A percentile compares a stretch with the other conserved stretches of the same genome.
Evolutionary conservation across 2,797 vertebrate genomes (phyloP).

Genomic region (Sebastes taczanowskii): DNA sequence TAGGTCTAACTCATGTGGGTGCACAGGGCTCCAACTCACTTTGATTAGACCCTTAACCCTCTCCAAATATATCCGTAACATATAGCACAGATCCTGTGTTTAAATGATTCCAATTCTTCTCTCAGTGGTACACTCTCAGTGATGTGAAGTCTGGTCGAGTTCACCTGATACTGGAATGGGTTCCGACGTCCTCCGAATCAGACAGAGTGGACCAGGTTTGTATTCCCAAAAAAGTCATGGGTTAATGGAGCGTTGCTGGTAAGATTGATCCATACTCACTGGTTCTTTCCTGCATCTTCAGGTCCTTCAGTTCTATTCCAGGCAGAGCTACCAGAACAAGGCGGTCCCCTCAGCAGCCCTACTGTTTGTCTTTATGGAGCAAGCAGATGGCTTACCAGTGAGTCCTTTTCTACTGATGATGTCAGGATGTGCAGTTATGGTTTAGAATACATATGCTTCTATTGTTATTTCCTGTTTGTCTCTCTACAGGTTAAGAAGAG

Average conservation of each 20-base stretch:
- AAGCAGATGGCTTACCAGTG: slow-evolving; percentile 87
- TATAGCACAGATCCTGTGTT: background rate
- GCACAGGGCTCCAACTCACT: background rate
- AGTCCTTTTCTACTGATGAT: slow-evolving; percentile 56
- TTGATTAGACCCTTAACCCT: background rate
- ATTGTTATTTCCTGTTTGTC: background rate
- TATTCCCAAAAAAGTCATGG: background rate
- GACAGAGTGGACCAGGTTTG: slow-evolving; percentile 78
- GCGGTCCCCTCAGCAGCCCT: slow-evolving; percentile 84
- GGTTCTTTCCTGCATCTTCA: slow-evolving; percentile 50
- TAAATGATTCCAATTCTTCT: background rate
- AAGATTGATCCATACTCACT: background rate
- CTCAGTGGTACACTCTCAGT: slow-evolving; percentile 89
- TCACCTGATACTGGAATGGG: slow-evolving; percentile 88
- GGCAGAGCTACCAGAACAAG: slow-evolving; percentile 86
- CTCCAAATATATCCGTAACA: background rate
- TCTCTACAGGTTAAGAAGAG: slow-evolving; percentile 87
- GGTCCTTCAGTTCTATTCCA: slow-evolving; percentile 87
- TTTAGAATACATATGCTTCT: too few species aligned
- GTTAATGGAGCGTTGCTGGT: background rate
- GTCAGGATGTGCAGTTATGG: background rate
- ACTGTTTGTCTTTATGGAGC: slow-evolving; percentile 88
- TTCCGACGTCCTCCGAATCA: slow-evolving; percentile 78
- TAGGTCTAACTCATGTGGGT: background rate
- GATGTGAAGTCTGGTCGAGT: slow-evolving; percentile 90